phyloP scores from a whole-genome alignment of 2,113 vertebrate genomes.

The Hyperoodon ampullatus region DNA sequence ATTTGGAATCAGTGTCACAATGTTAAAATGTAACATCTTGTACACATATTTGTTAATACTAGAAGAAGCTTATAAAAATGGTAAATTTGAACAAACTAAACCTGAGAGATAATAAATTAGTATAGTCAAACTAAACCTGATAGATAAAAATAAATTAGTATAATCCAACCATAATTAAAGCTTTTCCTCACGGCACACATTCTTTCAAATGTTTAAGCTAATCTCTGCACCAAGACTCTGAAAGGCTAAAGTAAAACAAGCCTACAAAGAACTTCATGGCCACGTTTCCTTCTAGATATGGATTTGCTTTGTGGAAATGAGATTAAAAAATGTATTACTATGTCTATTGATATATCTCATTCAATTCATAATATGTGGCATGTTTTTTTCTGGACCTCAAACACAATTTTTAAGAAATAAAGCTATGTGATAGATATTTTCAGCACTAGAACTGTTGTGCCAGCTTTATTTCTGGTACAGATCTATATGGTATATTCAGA shows the following conservation, averaged over 20 bases:
- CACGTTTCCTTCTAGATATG: not conserved
- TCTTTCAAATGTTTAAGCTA: not conserved
- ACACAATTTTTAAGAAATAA: constrained; percentile 35
- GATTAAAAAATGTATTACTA: not conserved
- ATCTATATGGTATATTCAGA: not conserved
- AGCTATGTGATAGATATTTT: not conserved
- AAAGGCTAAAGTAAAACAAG: not conserved
- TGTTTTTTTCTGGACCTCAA: not conserved
- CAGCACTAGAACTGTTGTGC: not conserved
- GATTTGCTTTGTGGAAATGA: not conserved
- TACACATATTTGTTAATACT: not conserved
- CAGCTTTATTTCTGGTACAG: not conserved
- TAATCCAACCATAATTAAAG: not conserved
- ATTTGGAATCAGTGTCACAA: constrained; percentile 8
- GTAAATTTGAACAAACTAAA: constrained; percentile 1
- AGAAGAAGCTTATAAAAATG: not conserved
- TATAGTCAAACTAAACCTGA: not conserved
- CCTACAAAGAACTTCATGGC: not conserved
- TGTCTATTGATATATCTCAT: not conserved
- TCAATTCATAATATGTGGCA: not conserved
- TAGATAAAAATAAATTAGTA: constrained; percentile 3
- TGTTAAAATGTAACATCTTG: not conserved
- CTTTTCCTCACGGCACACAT: not conserved
- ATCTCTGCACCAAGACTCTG: not conserved
- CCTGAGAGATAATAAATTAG: not conserved